Conservation (phyloP, 2,113 vertebrate genomes). For the Solea solea region DNA sequence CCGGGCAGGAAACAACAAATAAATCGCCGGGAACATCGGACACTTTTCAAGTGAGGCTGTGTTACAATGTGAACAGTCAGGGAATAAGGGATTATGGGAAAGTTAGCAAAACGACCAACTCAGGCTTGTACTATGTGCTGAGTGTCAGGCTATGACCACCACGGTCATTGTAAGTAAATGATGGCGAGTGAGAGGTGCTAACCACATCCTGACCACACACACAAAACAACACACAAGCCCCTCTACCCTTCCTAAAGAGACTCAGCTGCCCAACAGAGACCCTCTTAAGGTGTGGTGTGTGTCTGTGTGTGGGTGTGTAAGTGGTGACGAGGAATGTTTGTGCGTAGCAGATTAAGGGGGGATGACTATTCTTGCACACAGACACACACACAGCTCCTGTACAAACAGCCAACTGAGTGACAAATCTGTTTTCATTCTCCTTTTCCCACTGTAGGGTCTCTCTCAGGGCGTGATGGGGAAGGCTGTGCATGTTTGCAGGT, state of each 20-base stretch:
- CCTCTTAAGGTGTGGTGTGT: conserved; percentile 39
- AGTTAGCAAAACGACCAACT: conserved; percentile 44
- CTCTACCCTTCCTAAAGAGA: conserved; percentile 48
- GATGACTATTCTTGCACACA: conserved; percentile 53
- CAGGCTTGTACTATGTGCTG: conserved; percentile 57
- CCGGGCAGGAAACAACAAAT: conserved; percentile 45
- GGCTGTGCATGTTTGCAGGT: conserved; percentile 16
- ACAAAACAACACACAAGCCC: conserved; percentile 66
- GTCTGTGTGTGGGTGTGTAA: conserved; percentile 36
- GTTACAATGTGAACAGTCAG: conserved; percentile 18
- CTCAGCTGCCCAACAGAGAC: conserved; percentile 33
- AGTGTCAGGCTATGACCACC: conserved; percentile 57
- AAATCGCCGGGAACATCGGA: conserved; percentile 36
- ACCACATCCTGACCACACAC: conserved; percentile 75
- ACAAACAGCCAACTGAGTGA: conserved; percentile 58
- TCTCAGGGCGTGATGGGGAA: conserved; percentile 28
- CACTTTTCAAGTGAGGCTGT: conserved; percentile 6
- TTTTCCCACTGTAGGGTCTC: conserved; percentile 31
- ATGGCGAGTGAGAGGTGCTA: conserved; percentile 61
- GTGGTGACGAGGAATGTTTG: conserved; percentile 50
- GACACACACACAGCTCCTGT: conserved; percentile 48
- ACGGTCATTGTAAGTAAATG: conserved; percentile 66
- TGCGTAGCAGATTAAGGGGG: conserved; percentile 34
- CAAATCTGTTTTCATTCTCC: conserved; percentile 68
- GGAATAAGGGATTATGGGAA: conserved; percentile 4